Percentiles rank a stretch among this genome's conserved stretches.
phyloP scores from a whole-genome alignment of 2,113 vertebrate species.

The Gymnogyps californianus region DNA sequence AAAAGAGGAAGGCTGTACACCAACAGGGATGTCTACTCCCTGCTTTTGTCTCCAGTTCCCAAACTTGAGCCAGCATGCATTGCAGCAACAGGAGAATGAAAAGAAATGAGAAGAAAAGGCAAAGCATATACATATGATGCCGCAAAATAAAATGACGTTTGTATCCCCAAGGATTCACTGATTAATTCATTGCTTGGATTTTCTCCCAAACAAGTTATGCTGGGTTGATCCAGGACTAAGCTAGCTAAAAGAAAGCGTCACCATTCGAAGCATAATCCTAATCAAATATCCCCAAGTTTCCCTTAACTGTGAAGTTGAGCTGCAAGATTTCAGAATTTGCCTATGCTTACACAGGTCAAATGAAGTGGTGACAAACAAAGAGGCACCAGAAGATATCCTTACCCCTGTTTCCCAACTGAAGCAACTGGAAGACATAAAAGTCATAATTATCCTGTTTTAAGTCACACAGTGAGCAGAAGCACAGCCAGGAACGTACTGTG shows the following conservation, averaged over 20 bases:
- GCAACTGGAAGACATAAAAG: conserved; percentile 19
- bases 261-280: neutral
- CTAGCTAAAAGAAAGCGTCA: neutral
- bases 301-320: neutral
- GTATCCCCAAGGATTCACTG: neutral
- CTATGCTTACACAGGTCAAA: neutral
- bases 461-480: neutral
- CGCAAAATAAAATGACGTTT: neutral
- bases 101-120: neutral
- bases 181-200: neutral
- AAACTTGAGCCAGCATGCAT: neutral
- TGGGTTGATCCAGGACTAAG: neutral
- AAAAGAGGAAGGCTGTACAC: neutral
- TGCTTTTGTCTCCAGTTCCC: neutral
- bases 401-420: neutral
- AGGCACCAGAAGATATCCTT: neutral
- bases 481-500: neutral
- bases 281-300: neutral
- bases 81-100: neutral
- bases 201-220: neutral
- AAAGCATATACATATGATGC: neutral
- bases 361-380: neutral
- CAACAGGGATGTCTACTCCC: neutral
- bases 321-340: neutral
- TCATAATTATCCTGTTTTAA: neutral